These are phyloP conservation scores for Ceratina calcarata DNA, from an alignment of 1,140 invertebrate species.

Conservation along the genomic window DNA sequence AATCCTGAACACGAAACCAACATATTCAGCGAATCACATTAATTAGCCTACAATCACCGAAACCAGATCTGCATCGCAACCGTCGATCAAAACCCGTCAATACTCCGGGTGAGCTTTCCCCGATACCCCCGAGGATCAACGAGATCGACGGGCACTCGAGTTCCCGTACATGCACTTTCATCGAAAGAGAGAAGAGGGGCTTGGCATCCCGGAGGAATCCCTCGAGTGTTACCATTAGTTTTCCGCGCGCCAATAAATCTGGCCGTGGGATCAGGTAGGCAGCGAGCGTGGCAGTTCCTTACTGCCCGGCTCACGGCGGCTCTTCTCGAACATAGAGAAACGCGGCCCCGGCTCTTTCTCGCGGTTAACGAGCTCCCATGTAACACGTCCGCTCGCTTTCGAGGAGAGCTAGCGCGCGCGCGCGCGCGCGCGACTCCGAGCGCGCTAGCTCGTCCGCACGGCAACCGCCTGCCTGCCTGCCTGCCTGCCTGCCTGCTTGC, in stretches of 20 bases:
- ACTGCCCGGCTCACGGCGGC: conserved; percentile 58
- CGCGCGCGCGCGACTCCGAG: too few species aligned
- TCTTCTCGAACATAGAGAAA: conserved; percentile 28
- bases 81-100: neutral
- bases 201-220: conserved; percentile 22
- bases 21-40: neutral
- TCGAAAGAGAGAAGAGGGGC: neutral
- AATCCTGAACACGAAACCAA: too few species aligned
- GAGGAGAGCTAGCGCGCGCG: conserved; percentile 54
- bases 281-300: conserved; percentile 67
- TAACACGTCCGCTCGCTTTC: conserved; percentile 75
- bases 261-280: conserved; percentile 67
- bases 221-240: conserved; percentile 70
- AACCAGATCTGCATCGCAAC: neutral
- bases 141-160: neutral
- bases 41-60: neutral
- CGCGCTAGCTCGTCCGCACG: conserved; percentile 41
- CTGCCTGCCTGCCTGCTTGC: conserved; percentile 36
- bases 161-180: neutral
- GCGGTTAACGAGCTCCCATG: conserved; percentile 77
- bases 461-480: conserved; percentile 45
- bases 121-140: neutral
- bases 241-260: conserved; percentile 72
- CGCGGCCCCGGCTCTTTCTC: conserved; percentile 39
- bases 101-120: neutral